phyloP scores from a whole-genome alignment of 2,113 vertebrate species.

The Zosterops borbonicus region DNA sequence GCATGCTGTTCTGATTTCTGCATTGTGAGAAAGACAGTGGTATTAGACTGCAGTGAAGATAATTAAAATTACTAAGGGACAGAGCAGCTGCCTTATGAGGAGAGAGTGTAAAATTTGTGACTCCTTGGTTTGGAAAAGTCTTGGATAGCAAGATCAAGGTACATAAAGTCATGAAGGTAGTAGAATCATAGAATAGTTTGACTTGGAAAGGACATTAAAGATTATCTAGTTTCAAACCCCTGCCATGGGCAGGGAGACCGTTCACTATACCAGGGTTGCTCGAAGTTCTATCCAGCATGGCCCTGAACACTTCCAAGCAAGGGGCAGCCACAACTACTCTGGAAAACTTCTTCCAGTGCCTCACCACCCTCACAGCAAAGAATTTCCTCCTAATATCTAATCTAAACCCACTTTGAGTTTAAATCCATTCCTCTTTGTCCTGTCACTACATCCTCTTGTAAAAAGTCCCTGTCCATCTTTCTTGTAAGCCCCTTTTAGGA shows the following conservation, averaged over 20 bases:
- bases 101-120: not conserved
- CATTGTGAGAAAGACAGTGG: not conserved
- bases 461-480: not conserved
- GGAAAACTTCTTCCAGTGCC: not conserved
- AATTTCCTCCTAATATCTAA: not conserved
- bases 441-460: not conserved
- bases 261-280: not conserved
- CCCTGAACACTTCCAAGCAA: not conserved
- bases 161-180: not conserved
- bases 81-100: not conserved
- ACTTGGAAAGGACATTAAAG: not conserved
- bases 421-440: not conserved
- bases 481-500: not conserved
- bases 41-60: not conserved
- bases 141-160: not conserved
- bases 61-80: not conserved
- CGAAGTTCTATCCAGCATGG: not conserved
- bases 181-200: not conserved
- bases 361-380: not conserved
- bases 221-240: not conserved
- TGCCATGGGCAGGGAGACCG: not conserved
- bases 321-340: not conserved
- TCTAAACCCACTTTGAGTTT: not conserved
- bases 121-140: not conserved
- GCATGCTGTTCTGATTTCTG: not conserved